These are phyloP conservation scores for Chamaea fasciata DNA, from an alignment of 2,113 vertebrate genomes.

Conservation along the genomic window DNA sequence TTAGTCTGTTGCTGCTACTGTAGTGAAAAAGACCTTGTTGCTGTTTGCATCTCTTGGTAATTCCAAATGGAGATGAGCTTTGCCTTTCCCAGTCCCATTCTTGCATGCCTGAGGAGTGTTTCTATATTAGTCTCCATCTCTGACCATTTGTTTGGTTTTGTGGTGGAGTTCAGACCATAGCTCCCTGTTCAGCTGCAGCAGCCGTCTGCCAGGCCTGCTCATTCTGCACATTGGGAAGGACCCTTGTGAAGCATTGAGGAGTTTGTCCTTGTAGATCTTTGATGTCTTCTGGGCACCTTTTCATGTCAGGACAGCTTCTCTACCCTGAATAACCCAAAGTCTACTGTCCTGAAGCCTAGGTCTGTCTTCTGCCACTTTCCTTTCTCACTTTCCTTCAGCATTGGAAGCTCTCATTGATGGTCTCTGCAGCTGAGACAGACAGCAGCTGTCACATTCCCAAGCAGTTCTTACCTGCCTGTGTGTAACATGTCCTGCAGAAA, in stretches of 20 bases:
- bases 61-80: neutral
- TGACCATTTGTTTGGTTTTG: neutral
- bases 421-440: neutral
- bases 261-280: neutral
- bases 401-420: neutral
- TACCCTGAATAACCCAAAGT: neutral
- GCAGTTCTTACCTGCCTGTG: neutral
- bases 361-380: neutral
- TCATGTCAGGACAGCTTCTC: neutral
- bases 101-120: neutral
- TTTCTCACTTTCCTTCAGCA: neutral
- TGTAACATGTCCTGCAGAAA: neutral
- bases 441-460: neutral
- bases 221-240: rapidly evolving
- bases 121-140: neutral
- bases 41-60: neutral
- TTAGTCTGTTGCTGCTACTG: neutral
- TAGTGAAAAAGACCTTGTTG: neutral
- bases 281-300: neutral
- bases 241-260: neutral
- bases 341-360: neutral
- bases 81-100: neutral
- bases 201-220: neutral
- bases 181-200: neutral
- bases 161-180: rapidly evolving